phyloP scores from a whole-genome alignment of 2,888 invertebrate species.

The Thumatha senex region DNA sequence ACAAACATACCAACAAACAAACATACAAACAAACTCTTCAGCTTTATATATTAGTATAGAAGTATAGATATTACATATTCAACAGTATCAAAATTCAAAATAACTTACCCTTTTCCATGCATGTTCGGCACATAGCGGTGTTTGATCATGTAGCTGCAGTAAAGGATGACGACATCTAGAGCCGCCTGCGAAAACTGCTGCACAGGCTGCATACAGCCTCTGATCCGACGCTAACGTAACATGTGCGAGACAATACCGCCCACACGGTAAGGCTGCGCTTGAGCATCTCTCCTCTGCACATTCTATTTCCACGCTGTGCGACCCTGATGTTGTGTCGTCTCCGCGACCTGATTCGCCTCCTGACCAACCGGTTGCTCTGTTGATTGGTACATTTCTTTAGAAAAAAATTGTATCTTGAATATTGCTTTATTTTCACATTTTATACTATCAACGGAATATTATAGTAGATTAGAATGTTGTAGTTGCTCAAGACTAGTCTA shows the following conservation, averaged over 20 bases:
- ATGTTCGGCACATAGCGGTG: slow-evolving; percentile 94
- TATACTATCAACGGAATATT: too few species aligned
- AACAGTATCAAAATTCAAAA: too few species aligned
- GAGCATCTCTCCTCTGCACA: slow-evolving; percentile 61
- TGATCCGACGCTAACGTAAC: slow-evolving; percentile 94
- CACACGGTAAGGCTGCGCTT: slow-evolving; percentile 86
- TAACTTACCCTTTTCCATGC: slow-evolving; percentile 88
- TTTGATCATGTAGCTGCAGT: slow-evolving; percentile 78
- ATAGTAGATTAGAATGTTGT: too few species aligned
- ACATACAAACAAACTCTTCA: too few species aligned
- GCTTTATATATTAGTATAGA: too few species aligned
- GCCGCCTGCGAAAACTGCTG: slow-evolving; percentile 78
- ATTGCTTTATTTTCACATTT: too few species aligned
- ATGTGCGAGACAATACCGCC: slow-evolving; percentile 92
- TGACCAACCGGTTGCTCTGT: slow-evolving; percentile 63
- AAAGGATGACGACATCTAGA: slow-evolving; percentile 75
- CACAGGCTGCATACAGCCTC: slow-evolving; percentile 83
- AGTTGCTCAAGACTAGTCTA: too few species aligned
- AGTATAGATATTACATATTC: too few species aligned
- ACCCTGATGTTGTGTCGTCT: background rate
- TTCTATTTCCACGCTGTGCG: slow-evolving; percentile 12
- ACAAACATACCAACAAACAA: too few species aligned
- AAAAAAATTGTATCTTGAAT: too few species aligned
- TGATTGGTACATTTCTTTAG: too few species aligned
- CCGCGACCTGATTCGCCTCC: slow-evolving; percentile 58